These are phyloP conservation scores for Centroberyx gerrardi DNA, from an alignment of 2,797 vertebrate species.

Conservation along the genomic window DNA sequence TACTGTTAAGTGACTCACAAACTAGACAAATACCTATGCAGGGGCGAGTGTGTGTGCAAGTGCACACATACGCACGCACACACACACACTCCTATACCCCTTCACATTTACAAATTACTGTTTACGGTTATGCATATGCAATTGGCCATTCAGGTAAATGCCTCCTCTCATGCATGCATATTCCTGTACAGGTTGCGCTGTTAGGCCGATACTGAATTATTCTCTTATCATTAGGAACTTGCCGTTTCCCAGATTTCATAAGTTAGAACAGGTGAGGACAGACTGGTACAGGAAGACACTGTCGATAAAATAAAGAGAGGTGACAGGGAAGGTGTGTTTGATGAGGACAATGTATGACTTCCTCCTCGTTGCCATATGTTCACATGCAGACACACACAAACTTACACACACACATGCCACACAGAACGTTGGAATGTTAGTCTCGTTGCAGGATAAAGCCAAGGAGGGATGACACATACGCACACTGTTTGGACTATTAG, in stretches of 20 bases:
- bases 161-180: not conserved
- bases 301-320: slow-evolving; percentile 20
- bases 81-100: not conserved
- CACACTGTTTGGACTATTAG: not conserved
- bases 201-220: not conserved
- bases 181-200: not conserved
- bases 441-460: slow-evolving; percentile 4
- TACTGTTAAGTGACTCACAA: slow-evolving; percentile 65
- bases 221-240: slow-evolving; percentile 12
- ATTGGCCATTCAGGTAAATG: not conserved
- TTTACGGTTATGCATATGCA: slow-evolving; percentile 18
- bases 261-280: slow-evolving; percentile 11
- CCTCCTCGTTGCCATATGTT: slow-evolving; percentile 39
- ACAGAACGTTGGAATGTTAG: not conserved
- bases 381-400: slow-evolving; percentile 1
- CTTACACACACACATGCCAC: not conserved
- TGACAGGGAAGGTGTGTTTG: slow-evolving; percentile 41
- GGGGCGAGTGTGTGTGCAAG: slow-evolving; percentile 21
- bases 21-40: slow-evolving; percentile 55
- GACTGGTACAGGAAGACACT: not conserved
- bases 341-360: slow-evolving; percentile 36
- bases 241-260: not conserved
- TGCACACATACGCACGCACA: slow-evolving; percentile 9
- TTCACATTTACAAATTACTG: not conserved
- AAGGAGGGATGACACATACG: not conserved